phyloP scores from a whole-genome alignment of 2,113 vertebrate species.

The Podarcis raffonei region DNA sequence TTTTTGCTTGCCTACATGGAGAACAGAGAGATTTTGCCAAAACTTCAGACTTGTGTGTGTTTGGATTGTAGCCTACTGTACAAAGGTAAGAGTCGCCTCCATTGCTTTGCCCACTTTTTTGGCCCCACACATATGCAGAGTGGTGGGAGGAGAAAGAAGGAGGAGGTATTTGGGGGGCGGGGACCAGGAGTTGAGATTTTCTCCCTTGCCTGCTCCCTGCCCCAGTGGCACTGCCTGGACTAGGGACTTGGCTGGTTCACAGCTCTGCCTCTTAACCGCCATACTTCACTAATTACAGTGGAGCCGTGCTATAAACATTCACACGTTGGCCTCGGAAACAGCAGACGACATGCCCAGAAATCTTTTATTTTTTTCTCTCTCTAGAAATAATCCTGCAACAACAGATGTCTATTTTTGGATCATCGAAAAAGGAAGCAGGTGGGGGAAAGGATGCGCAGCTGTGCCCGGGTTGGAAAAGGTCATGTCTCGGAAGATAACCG shows the following conservation, averaged over 20 bases:
- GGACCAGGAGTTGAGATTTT: background rate
- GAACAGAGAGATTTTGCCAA: too few relatives aligned
- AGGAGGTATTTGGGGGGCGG: background rate
- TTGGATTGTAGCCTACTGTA: too few relatives aligned
- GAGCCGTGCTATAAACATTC: background rate
- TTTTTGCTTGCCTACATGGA: too few relatives aligned
- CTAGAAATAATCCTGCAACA: background rate
- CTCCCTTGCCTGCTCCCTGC: too few relatives aligned
- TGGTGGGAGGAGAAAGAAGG: background rate
- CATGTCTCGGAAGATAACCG: background rate
- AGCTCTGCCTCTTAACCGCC: background rate
- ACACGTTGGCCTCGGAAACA: background rate
- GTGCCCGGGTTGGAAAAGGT: conserved; percentile 23
- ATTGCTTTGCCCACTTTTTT: too few relatives aligned
- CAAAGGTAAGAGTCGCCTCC: too few relatives aligned
- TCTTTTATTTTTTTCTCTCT: too few relatives aligned
- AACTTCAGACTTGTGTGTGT: too few relatives aligned
- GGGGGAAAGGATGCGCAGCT: background rate
- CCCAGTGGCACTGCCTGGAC: background rate
- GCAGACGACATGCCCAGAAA: background rate
- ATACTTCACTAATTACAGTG: background rate
- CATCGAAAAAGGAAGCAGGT: background rate
- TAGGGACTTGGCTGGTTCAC: background rate
- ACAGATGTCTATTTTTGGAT: conserved; percentile 14
- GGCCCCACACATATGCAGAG: too few relatives aligned